Base-by-base conservation (phyloP, 2,113 vertebrate genomes). In the Poecilia latipinna region DNA sequence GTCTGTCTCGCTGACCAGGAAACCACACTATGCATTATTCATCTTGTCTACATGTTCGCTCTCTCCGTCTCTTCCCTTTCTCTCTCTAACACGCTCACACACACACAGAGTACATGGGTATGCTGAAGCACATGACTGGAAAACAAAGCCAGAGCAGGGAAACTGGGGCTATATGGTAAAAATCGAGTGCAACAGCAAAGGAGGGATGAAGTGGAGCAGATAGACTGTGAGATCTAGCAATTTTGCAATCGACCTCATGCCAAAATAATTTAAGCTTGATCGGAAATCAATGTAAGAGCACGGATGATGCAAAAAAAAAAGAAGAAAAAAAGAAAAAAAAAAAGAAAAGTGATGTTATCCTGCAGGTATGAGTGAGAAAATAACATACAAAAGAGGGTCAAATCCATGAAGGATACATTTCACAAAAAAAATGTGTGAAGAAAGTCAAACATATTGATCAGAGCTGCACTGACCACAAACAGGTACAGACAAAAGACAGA, bases 1-100 rank as follows among this genome's bases (percentile, higher is more conserved):
- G 84, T 86, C 89, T 77, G 87, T 92, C 83, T 84, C 68, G 17
- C 90, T 87, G 91, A 91, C 89, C 89, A 91, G 90, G 86, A 93
- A 90, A 93, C 91, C 89, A 91, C 85, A 77, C 70, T 48, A 90
- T 93, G 79, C 70, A 92, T 92, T 89, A 90, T 93, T 92, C 87
- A 93, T 85, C 0, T 70, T 26, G 76, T 80, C 72, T 77, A 82
- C 74, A 68, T 64, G 42, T 66, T 73, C 71, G 33, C 61, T 28
- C 4, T 33, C 32, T 31, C 35, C 26, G 24, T 73, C 66, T 29
- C 22, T 44, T 44, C 37, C 64, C 66, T 29, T 29, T 44, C 54
- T 48, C 67, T 15, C 26, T 6, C n/a, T 1, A 26, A 12, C 33
- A 10, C 24, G 7, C 35, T 37, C 61, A 37, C 39, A 68, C 28